Evolutionary conservation across 2,113 vertebrate genomes (phyloP), one percentile per base, ranked within the genome.

Genomic region (Neoarius graeffei): DNA sequence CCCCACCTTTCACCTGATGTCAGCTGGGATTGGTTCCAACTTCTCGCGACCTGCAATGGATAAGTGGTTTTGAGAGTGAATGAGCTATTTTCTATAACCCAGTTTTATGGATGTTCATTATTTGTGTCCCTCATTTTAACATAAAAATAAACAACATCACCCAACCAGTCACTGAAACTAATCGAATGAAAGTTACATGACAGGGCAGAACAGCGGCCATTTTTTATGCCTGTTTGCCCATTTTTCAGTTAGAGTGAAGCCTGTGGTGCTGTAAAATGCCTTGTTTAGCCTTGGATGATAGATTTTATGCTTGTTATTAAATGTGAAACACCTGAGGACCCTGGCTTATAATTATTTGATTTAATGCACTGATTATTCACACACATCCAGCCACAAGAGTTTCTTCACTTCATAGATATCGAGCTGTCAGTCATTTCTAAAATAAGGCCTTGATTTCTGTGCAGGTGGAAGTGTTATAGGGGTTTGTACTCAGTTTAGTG

Each of bases 291-390:
- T 1, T 0, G 17, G n/a, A 35, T 81, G 30, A 81, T 35, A 59
- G 56, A 81, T 81, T 81, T 81, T 30, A 59, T 35, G 56, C 79
- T 81, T 59, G 54, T 60, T 59, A 81, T 81, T 81, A 81, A 59
- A 81, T 5, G 79, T 60, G 27, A 60, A 81, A 17, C 17, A 59
- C 79, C 79, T 11, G 7, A 60, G 27, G 79, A 56, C 30, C 27
- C 56, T 35, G 56, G 15, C 15, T 30, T 59, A 81, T 81, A 81
- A 81, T 60, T 30, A 59, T 14, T 27, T 54, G 76, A 79, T 54
- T 79, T 30, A n/a, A 25, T 27, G 50, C 48, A 7, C 79, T 81
- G 79, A 81, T 81, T 81, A 59, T 19, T 59, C 56, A 20, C 54
- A 81, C 27, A 81, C 56, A 27, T 81, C 56, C 0, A 25, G 56